A percentile compares a stretch with the other conserved stretches of the same genome.
Evolutionary conservation across 2,113 vertebrate genomes (phyloP).

Genomic region (Cichladusa arquata): DNA sequence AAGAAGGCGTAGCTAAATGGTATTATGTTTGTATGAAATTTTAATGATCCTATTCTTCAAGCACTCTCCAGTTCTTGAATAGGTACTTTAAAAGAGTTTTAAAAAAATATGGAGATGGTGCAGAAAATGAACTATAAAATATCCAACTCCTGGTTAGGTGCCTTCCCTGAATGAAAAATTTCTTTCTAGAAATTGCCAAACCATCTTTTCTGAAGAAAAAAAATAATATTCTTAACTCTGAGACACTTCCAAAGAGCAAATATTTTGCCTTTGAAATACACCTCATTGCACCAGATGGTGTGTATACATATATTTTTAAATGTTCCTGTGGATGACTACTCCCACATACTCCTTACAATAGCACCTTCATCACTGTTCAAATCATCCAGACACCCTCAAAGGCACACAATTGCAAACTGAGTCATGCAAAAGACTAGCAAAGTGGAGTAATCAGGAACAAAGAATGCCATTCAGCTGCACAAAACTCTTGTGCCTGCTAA

Average conservation of each 20-base stretch:
- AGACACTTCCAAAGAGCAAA: conserved; percentile 37
- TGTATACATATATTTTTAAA: conserved; percentile 50
- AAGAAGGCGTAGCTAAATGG: not conserved
- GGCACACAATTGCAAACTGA: conserved; percentile 42
- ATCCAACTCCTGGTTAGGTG: not conserved
- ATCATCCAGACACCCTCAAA: conserved; percentile 37
- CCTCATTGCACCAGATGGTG: conserved; percentile 61
- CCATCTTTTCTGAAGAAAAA: not conserved
- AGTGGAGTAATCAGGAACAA: conserved; percentile 13
- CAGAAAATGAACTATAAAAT: not conserved
- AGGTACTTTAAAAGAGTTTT: not conserved
- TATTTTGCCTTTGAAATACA: conserved; percentile 59
- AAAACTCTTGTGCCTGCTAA: not conserved
- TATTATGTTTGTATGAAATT: not conserved
- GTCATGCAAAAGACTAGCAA: conserved; percentile 29
- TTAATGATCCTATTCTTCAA: conserved; percentile 6
- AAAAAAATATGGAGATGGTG: not conserved
- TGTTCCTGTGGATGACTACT: conserved; percentile 57
- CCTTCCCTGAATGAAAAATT: not conserved
- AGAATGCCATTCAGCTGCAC: not conserved
- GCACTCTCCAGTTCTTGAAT: not conserved
- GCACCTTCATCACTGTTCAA: conserved; percentile 25
- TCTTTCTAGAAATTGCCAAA: conserved; percentile 35
- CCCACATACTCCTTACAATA: conserved; percentile 58
- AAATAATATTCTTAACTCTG: not conserved